Evolutionary conservation across 2,797 vertebrate species (phyloP).

Genomic region (Periparus ater): DNA sequence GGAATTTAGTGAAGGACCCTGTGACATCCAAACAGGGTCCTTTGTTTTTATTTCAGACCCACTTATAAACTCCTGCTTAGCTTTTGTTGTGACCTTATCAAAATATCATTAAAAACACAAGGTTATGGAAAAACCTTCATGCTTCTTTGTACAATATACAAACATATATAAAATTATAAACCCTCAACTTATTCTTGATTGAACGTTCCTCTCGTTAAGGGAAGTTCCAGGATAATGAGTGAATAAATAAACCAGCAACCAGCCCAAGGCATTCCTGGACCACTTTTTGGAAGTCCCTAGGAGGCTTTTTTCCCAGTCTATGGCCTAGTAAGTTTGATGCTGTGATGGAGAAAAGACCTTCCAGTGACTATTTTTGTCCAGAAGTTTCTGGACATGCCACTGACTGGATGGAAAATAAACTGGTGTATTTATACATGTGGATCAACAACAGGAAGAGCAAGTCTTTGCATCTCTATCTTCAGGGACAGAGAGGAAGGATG

Average conservation of each 20-base stretch:
- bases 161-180: background rate
- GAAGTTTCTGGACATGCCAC: background rate
- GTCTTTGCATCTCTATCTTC: background rate
- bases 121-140: background rate
- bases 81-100: background rate
- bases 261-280: background rate
- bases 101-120: background rate
- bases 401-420: background rate
- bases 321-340: background rate
- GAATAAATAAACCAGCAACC: background rate
- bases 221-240: background rate
- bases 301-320: background rate
- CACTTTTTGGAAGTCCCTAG: background rate
- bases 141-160: background rate
- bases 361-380: background rate
- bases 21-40: background rate
- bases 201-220: background rate
- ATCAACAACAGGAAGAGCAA: background rate
- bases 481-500: background rate
- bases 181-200: background rate
- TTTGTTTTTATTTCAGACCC: background rate
- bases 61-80: background rate
- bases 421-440: background rate
- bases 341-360: background rate
- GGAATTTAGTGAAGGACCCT: background rate